Percentiles rank a stretch among this genome's conserved stretches.
Evolutionary conservation across 1,140 invertebrate species (phyloP).

Genomic region (Sycophaga agraensis): DNA sequence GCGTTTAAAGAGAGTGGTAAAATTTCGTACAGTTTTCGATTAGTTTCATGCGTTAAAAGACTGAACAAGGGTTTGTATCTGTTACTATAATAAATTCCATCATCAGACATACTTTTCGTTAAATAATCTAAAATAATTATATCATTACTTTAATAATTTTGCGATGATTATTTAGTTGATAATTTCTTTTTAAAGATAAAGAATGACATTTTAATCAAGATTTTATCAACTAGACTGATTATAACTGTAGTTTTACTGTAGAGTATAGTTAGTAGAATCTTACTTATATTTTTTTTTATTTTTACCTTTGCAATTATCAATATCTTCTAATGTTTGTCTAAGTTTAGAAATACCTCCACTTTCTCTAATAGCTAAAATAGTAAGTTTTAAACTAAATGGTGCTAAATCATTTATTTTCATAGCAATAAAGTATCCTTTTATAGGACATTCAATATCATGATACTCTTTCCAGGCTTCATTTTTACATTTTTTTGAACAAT

Average conservation of each 20-base stretch:
- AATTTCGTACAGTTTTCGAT: slow-evolving; percentile 70
- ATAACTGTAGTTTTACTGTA: background rate
- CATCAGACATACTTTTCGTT: slow-evolving; percentile 46
- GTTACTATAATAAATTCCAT: slow-evolving; percentile 57
- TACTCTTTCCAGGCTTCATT: slow-evolving; percentile 62
- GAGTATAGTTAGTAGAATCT: background rate
- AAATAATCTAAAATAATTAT: slow-evolving; percentile 36
- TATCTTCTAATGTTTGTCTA: slow-evolving; percentile 47
- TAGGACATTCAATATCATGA: slow-evolving; percentile 75
- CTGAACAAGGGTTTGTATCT: slow-evolving; percentile 65
- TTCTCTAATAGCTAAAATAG: slow-evolving; percentile 61
- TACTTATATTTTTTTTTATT: background rate
- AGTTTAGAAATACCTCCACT: slow-evolving; percentile 55
- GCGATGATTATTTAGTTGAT: background rate
- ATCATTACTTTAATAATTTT: background rate
- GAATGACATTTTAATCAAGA: background rate
- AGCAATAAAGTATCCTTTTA: slow-evolving; percentile 63
- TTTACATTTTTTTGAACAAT: slow-evolving; percentile 71
- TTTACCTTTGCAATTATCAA: slow-evolving; percentile 48
- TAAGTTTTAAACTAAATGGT: slow-evolving; percentile 66
- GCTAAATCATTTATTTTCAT: slow-evolving; percentile 67
- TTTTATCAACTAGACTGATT: background rate
- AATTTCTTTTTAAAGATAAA: background rate
- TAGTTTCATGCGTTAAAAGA: slow-evolving; percentile 72
- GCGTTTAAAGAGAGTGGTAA: slow-evolving; percentile 72